A percentile compares a stretch with the other conserved stretches of the same genome.
Evolutionary conservation across 1,140 invertebrate genomes (phyloP).

Genomic region (Trichoplusia ni): DNA sequence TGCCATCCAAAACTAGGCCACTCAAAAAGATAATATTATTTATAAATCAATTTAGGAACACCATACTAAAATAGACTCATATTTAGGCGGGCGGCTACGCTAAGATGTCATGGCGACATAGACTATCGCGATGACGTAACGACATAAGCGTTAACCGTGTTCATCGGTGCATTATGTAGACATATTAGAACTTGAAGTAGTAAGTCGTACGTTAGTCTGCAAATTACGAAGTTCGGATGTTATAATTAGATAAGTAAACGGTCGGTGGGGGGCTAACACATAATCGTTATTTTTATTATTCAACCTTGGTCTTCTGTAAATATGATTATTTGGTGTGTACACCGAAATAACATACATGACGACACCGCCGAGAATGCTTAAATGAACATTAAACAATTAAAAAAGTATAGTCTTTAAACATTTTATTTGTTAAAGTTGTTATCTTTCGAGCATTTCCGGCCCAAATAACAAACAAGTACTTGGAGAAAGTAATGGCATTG

Average conservation of each 20-base stretch:
- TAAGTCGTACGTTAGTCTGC: too few species aligned
- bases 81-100: background rate
- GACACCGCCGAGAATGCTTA: background rate
- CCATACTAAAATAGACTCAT: background rate
- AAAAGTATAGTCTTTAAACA: too few species aligned
- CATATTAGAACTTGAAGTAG: too few species aligned
- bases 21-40: background rate
- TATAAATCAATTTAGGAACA: background rate
- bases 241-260: background rate
- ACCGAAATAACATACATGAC: slow-evolving; percentile 3
- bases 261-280: background rate
- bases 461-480: background rate
- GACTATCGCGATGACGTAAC: background rate
- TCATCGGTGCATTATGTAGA: too few species aligned
- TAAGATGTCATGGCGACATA: background rate
- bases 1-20: background rate
- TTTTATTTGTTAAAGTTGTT: too few species aligned
- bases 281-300: slow-evolving; percentile 30
- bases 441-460: too few species aligned
- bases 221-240: too few species aligned
- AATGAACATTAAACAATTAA: slow-evolving; percentile 36
- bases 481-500: background rate
- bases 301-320: slow-evolving; percentile 16
- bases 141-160: too few species aligned
- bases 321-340: background rate